phyloP scores from a whole-genome alignment of 2,113 vertebrate species.

The Malurus alboscapulatus region DNA sequence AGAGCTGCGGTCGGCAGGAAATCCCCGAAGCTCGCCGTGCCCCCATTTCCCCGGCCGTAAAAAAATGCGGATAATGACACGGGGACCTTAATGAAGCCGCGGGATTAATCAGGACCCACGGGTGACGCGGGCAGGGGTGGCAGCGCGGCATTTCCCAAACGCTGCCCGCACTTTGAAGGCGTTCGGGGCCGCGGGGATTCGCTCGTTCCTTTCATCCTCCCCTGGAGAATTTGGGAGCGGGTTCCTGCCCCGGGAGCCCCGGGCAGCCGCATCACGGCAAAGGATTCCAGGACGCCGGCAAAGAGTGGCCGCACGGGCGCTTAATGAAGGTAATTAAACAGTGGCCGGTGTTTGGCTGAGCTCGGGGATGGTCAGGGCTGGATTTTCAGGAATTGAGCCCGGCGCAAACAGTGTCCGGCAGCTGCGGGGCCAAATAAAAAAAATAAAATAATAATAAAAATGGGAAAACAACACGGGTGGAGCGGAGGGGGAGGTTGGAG shows the following conservation, averaged over 20 bases:
- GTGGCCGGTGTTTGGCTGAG: background rate
- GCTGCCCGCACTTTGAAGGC: constrained; percentile 19
- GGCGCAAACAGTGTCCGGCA: background rate
- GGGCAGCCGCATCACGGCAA: background rate
- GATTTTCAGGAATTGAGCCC: constrained; percentile 7
- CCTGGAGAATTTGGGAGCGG: background rate
- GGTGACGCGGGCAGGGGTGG: background rate
- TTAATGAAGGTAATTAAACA: constrained; percentile 1
- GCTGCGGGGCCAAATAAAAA: background rate
- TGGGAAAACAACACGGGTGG: no score
- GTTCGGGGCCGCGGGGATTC: background rate
- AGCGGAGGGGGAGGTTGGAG: background rate
- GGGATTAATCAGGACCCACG: constrained; percentile 34
- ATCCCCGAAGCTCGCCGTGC: background rate
- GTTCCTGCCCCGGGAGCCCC: constrained; percentile 10
- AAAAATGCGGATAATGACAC: constrained; percentile 46
- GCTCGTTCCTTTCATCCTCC: constrained; percentile 54
- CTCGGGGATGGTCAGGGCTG: background rate
- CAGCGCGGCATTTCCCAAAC: background rate
- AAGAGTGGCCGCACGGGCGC: background rate
- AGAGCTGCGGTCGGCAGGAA: background rate
- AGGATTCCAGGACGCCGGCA: constrained; percentile 30
- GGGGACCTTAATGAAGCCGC: background rate
- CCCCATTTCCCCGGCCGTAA: constrained; percentile 42
- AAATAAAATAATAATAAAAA: no score